A percentile compares a stretch with the other conserved stretches of the same genome.
Evolutionary conservation across 1,140 invertebrate species (phyloP).

Genomic region (Drosophila orena): DNA sequence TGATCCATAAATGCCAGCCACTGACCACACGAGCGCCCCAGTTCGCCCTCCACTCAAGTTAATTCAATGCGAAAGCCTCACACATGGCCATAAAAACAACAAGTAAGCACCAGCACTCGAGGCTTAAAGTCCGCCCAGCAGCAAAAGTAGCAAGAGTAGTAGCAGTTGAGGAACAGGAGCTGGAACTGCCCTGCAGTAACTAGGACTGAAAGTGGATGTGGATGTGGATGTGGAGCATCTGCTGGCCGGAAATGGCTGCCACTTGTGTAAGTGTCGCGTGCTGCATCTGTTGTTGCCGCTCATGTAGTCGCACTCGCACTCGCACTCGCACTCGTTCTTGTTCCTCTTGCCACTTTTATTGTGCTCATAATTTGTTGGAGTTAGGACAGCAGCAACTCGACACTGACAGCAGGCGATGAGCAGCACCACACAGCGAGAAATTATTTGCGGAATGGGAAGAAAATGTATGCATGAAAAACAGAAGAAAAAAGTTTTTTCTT

Average conservation of each 20-base stretch:
- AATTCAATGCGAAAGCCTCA: slow-evolving; percentile 67
- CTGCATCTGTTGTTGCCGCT: slow-evolving; percentile 39
- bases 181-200: slow-evolving; percentile 1
- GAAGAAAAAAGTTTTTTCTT: too few relatives aligned
- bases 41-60: slow-evolving; percentile 57
- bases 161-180: background rate
- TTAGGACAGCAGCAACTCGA: slow-evolving; percentile 44
- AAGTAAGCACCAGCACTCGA: slow-evolving; percentile 34
- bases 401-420: slow-evolving; percentile 43
- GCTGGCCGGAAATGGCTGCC: slow-evolving; percentile 52
- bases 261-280: slow-evolving; percentile 60
- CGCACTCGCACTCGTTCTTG: slow-evolving; percentile 27
- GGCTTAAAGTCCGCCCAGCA: slow-evolving; percentile 14
- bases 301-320: slow-evolving; percentile 36
- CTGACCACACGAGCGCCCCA: slow-evolving; percentile 50
- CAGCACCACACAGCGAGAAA: background rate
- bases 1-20: slow-evolving; percentile 70
- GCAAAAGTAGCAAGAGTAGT: background rate
- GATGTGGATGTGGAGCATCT: slow-evolving; percentile 41
- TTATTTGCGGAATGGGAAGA: background rate
- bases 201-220: slow-evolving; percentile 17
- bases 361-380: slow-evolving; percentile 69
- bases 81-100: slow-evolving; percentile 53
- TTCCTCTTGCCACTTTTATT: slow-evolving; percentile 57
- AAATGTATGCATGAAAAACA: too few relatives aligned